Conservation (phyloP, 2,113 vertebrate genomes). For the Electrona antarctica region DNA sequence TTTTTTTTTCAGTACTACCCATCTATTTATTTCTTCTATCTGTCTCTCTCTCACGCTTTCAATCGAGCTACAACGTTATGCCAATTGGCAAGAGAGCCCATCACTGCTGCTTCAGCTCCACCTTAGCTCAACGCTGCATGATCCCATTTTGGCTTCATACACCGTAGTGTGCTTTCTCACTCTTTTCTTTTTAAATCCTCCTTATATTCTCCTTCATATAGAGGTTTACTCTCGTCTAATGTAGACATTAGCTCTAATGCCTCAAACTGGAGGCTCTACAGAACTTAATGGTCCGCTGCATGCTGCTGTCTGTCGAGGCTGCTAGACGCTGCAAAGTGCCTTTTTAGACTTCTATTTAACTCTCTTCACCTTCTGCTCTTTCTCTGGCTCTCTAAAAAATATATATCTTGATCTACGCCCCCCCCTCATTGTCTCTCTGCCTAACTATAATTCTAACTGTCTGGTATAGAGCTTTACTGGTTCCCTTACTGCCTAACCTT, state of each 20-base stretch:
- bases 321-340: background rate
- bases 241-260: too few relatives aligned
- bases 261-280: background rate
- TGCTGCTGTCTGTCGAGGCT: background rate
- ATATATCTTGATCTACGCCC: too few relatives aligned
- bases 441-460: background rate
- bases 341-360: background rate
- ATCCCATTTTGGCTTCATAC: too few relatives aligned
- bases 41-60: background rate
- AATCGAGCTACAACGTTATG: too few relatives aligned
- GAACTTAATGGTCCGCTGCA: background rate
- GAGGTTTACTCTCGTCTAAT: too few relatives aligned
- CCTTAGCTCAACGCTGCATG: background rate
- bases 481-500: slow-evolving; percentile 65
- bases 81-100: too few relatives aligned
- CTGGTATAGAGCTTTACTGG: slow-evolving; percentile 29
- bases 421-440: background rate
- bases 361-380: background rate
- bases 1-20: background rate
- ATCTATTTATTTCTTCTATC: background rate
- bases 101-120: background rate
- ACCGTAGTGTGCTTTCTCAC: too few relatives aligned
- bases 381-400: background rate
- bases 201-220: too few relatives aligned
- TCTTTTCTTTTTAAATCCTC: too few relatives aligned